Conservation (phyloP, 2,888 invertebrate species). For the Amiota mariae region DNA sequence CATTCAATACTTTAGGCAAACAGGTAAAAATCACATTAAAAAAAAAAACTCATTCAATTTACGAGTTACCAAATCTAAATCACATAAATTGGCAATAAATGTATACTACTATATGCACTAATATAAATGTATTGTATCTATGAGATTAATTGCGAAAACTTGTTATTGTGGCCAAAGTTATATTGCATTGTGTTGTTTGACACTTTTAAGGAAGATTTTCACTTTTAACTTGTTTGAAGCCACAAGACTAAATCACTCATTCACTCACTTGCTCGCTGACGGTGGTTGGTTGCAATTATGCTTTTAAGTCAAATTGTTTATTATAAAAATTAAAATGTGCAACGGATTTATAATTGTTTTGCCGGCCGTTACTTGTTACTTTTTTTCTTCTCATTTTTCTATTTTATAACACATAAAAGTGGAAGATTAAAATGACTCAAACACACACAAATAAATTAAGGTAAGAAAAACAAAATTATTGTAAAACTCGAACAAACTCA, state of each 20-base stretch:
- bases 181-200: neutral
- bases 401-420: neutral
- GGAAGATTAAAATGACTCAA: neutral
- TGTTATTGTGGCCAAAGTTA: slow-evolving; percentile 2
- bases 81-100: no score
- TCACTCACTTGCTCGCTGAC: no score
- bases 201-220: slow-evolving; percentile 46
- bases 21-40: neutral
- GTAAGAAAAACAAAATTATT: neutral
- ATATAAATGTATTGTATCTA: neutral
- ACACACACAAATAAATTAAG: neutral
- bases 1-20: neutral
- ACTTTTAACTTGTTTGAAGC: slow-evolving; percentile 35
- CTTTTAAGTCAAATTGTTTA: slow-evolving; percentile 20
- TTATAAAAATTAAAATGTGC: slow-evolving; percentile 1
- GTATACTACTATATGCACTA: no score
- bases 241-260: neutral
- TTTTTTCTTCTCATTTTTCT: neutral
- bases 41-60: neutral
- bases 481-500: neutral
- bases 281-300: slow-evolving; percentile 10
- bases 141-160: slow-evolving; percentile 1
- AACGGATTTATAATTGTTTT: slow-evolving; percentile 13
- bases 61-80: slow-evolving; percentile 7
- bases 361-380: neutral